Evolutionary conservation across 2,888 invertebrate genomes (phyloP).

Genomic region (Chymomyza amoena): DNA sequence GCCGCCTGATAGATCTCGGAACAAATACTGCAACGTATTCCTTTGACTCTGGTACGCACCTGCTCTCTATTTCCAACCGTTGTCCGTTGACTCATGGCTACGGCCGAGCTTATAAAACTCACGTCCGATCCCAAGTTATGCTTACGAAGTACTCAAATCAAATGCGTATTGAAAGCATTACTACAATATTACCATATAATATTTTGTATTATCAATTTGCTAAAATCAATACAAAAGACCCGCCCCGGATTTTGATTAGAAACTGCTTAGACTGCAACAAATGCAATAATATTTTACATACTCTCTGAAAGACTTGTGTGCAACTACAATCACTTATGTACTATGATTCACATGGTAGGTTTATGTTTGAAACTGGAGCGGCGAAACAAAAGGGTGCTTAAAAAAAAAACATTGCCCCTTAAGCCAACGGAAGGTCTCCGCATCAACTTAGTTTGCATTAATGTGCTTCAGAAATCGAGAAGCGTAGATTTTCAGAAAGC

Average conservation of each 20-base stretch:
- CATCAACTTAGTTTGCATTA: too few species aligned
- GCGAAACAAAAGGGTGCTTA: too few species aligned
- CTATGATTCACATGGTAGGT: not conserved
- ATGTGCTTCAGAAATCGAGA: too few species aligned
- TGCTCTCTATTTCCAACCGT: not conserved
- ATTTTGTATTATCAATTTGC: not conserved
- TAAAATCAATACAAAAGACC: not conserved
- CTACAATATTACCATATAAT: not conserved
- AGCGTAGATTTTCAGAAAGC: too few species aligned
- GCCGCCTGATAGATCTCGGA: slow-evolving; percentile 35
- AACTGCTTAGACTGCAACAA: not conserved
- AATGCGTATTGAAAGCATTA: not conserved
- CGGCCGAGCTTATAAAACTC: not conserved
- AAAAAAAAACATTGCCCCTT: too few species aligned
- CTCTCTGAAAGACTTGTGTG: not conserved
- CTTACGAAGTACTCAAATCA: not conserved
- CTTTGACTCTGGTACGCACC: not conserved
- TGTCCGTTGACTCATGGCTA: not conserved
- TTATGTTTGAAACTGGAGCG: not conserved
- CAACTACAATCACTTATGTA: not conserved
- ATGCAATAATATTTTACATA: not conserved
- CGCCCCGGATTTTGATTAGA: not conserved
- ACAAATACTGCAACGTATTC: slow-evolving; percentile 32
- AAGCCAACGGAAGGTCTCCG: too few species aligned
- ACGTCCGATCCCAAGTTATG: not conserved